Base-by-base conservation (phyloP, 2,797 vertebrate species). In the Sus cebifrons region DNA sequence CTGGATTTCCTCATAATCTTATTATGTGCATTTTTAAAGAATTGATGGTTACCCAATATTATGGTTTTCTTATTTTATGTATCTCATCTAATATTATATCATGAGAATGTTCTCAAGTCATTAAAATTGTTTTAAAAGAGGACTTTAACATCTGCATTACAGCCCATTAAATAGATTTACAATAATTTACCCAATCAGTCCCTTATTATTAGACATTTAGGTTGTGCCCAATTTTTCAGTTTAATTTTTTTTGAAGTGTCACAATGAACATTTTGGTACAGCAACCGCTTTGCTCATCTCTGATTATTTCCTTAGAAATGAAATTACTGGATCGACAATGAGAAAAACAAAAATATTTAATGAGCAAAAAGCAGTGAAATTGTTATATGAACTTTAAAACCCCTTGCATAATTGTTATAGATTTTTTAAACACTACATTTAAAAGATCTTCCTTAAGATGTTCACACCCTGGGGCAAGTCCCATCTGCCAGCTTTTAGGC, bases 401-500 rank as follows among this genome's bases (percentile, higher is more conserved):
- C 1, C 32, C 67, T 74, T 68, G 32, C 71, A 65, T 97, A 92
- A 98, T 95, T 95, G 97, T 96, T 95, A 97, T 75, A 60, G 91
- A 67, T 96, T 95, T 95, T 97, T 96, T 87, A 95, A 97, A 87
- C 74, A 93, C 91, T 84, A 70, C 93, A 94, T 94, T 96, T 96
- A 84, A 87, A 97, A 91, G 58, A 94, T 94, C 93, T 97, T 93
- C 62, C 92, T 95, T 89, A 94, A 97, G 73, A 91, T 82, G 75
- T 79, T 94, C 84, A 96, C 3, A 54, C 84, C 97, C 97, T 20
- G 71, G 36, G 84, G 97, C 96, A 89, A 96, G 91, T 74, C 79
- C 94, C 96, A 97, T 97, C 97, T 98, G 96, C 94, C 95, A 91
- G 75, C 89, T 93, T 92, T 77, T n/a, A 95, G 91, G 92, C 32